Percentiles rank a stretch among this genome's conserved stretches.
Conservation (phyloP, 2,797 vertebrate genomes). For the Gymnocypris eckloni region DNA sequence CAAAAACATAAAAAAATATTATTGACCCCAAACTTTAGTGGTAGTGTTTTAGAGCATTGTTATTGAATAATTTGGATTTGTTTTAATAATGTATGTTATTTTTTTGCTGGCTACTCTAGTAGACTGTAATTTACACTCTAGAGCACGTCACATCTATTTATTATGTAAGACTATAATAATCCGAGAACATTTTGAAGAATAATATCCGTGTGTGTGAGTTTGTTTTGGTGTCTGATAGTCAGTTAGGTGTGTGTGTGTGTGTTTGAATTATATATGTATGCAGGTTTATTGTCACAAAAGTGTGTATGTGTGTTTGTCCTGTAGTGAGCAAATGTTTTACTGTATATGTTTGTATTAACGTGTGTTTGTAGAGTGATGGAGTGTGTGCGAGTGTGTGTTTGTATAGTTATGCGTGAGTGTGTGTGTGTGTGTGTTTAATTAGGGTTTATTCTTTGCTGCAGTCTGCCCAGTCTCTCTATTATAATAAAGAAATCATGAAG, state of each 20-base stretch:
- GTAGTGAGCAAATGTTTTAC: no score
- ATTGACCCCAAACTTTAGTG: not conserved
- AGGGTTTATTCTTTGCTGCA: constrained; percentile 88
- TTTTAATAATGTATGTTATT: not conserved
- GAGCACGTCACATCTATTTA: not conserved
- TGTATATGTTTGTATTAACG: not conserved
- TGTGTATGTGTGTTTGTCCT: not conserved
- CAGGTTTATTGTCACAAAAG: not conserved
- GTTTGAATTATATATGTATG: constrained; percentile 6
- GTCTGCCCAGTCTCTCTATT: constrained; percentile 88
- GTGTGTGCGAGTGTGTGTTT: constrained; percentile 16
- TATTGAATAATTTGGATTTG: not conserved
- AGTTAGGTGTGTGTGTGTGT: constrained; percentile 19
- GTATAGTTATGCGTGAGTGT: not conserved
- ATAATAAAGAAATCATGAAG: constrained; percentile 98
- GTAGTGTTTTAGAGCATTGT: not conserved
- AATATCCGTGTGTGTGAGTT: not conserved
- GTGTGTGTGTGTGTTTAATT: constrained; percentile 65
- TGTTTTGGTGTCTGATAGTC: constrained; percentile 6
- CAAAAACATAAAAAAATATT: not conserved
- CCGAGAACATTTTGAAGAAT: not conserved
- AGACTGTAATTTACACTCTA: not conserved
- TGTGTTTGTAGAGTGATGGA: not conserved
- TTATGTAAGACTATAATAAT: not conserved
- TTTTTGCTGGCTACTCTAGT: not conserved